Evolutionary conservation across 2,797 vertebrate genomes (phyloP).

Genomic region (Hapalemur alaotrensis): DNA sequence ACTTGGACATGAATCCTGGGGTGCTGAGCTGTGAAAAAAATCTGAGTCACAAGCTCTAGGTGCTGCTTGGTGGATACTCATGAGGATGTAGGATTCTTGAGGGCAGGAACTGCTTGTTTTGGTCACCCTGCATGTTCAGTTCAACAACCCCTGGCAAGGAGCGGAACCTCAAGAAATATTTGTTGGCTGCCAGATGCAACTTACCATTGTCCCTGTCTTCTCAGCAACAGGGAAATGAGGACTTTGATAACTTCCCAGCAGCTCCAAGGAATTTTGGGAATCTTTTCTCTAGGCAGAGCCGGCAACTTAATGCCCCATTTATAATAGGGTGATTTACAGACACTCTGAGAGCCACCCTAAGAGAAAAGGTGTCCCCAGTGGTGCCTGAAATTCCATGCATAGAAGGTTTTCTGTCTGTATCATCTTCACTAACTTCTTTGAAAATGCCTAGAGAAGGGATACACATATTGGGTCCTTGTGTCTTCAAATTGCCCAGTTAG

Average conservation of each 20-base stretch:
- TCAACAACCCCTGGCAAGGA: background rate
- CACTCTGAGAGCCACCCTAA: background rate
- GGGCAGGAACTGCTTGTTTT: background rate
- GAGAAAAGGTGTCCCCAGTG: background rate
- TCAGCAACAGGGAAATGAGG: background rate
- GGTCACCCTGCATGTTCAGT: background rate
- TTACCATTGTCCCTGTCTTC: background rate
- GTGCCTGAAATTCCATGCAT: background rate
- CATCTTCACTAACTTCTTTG: background rate
- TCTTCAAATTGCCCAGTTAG: background rate
- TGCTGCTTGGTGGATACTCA: background rate
- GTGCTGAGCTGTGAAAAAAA: background rate
- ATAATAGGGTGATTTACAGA: background rate
- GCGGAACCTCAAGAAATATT: background rate
- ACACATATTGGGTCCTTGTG: background rate
- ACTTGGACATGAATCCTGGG: background rate
- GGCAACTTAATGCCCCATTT: background rate
- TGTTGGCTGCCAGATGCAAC: no score
- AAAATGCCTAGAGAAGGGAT: background rate
- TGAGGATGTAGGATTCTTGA: background rate
- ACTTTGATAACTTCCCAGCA: background rate
- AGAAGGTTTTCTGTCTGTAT: background rate
- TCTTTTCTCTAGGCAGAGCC: background rate
- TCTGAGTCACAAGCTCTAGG: no score
- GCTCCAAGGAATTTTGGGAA: background rate